A percentile compares a stretch with the other conserved stretches of the same genome.
Conservation (phyloP, 2,113 vertebrate species). For the Vidua chalybeata region DNA sequence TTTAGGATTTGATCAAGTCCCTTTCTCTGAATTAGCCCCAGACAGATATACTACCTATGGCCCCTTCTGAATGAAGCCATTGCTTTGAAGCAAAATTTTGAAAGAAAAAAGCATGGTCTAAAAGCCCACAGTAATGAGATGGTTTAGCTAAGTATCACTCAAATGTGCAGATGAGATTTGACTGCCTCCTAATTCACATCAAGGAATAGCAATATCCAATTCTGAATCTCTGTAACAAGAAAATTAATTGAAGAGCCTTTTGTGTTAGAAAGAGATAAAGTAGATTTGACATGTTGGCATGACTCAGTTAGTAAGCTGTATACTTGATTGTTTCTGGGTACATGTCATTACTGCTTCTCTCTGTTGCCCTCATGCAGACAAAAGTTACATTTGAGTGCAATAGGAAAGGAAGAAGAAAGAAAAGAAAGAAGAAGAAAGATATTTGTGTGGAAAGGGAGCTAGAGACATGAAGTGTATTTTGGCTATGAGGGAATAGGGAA, state of each 20-base stretch:
- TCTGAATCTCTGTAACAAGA: not conserved
- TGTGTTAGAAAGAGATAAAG: slow-evolving; percentile 3
- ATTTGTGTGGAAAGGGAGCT: not conserved
- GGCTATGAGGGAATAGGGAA: not conserved
- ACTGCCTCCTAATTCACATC: slow-evolving; percentile 3
- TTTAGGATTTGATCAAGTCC: not conserved
- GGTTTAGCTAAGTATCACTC: not conserved
- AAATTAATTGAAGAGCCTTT: slow-evolving; percentile 20
- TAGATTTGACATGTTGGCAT: slow-evolving; percentile 1
- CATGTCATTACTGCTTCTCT: not conserved
- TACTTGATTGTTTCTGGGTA: slow-evolving; percentile 43
- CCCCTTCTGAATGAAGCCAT: not conserved
- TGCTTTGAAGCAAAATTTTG: not conserved
- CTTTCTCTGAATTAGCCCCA: not conserved
- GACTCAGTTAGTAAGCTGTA: slow-evolving; percentile 24
- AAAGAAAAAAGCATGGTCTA: not conserved
- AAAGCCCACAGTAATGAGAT: not conserved
- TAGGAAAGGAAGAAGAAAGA: not conserved
- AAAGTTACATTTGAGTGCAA: not conserved
- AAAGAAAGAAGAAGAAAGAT: not conserved
- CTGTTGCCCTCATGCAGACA: not conserved
- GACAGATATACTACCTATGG: not conserved
- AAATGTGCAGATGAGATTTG: not conserved
- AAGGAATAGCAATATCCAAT: not conserved
- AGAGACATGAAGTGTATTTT: not conserved